Base-by-base conservation (phyloP, 2,113 vertebrate species). In the Litocranius walleri region DNA sequence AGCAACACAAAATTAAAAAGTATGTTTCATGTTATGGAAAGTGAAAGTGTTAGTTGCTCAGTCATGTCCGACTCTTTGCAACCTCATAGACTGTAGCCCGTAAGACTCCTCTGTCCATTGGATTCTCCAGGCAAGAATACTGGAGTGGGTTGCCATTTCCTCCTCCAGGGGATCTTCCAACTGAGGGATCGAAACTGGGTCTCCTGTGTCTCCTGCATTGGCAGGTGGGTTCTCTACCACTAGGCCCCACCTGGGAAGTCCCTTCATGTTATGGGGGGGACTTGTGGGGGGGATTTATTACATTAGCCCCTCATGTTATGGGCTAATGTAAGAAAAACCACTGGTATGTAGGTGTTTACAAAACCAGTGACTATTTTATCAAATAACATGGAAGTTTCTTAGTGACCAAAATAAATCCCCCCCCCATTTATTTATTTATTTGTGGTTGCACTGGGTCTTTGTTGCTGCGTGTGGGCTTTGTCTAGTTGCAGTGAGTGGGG, bases 1-100 rank as follows among this genome's bases (percentile, higher is more conserved):
- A 97, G 95, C 97, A 95, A 95, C 83, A 93, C 30, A 97, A 97
- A 98, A 86, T 97, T 7, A 82, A 94, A 94, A 89, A 88, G 43
- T 88, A 16, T 92, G 67, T 62, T 85, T 98, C 43, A 62, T 94
- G 83, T 95, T 96, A 95, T 56, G 29, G 19, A 77, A 77, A 43
- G 23, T 77, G 1, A 77, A 77, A 77, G 71, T 43, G 12, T 43
- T 77, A 77, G 71, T 27, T 13, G 21, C 71, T 43, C 71, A 43
- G 23, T 27, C 23, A 27, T 43, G 71, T 77, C 23, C 1, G 3
- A 77, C 40, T 77, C 71, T 43, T 77, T 77, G 40, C 40, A 77
- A 27, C 40, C 6, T 40, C 71, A 74, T 7, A 43, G 71, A 77
- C 36, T 77, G 6, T 27, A 77, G 71, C 40, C 23, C 6, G 1